These are phyloP conservation scores for Momotus momota DNA, from an alignment of 2,797 vertebrate species.

Conservation along the genomic window DNA sequence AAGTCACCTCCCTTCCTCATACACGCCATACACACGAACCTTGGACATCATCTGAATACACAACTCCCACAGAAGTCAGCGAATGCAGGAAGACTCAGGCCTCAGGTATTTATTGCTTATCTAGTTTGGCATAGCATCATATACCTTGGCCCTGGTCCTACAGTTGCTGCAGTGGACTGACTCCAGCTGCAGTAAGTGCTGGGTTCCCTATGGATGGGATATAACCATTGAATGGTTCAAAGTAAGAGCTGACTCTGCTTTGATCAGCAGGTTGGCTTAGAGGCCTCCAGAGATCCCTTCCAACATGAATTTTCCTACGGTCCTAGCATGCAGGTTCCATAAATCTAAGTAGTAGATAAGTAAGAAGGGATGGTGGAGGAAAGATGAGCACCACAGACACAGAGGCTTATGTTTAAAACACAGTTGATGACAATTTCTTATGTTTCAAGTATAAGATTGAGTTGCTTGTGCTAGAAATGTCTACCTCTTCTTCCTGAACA, in stretches of 20 bases:
- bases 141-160: background rate
- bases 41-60: background rate
- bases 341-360: background rate
- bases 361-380: background rate
- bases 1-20: background rate
- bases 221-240: rapidly evolving
- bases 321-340: background rate
- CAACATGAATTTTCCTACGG: background rate
- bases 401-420: background rate
- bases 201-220: background rate
- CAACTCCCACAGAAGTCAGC: background rate
- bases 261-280: background rate
- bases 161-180: background rate
- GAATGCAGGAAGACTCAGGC: background rate
- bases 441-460: background rate
- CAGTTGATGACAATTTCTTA: background rate
- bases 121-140: background rate
- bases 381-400: background rate
- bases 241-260: background rate
- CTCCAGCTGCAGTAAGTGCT: background rate
- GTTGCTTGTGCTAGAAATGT: background rate
- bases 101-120: constrained; percentile 13
- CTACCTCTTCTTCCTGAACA: background rate
- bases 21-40: rapidly evolving
- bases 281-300: background rate